These are phyloP conservation scores for mouse (Mus musculus) DNA, from an alignment of 2,113 vertebrate genomes.

Conservation along the genomic window GRCm39 chr15:85175001-85175500, in stretches of 20 bases:
- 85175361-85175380: not conserved
- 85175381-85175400: too few relatives aligned
- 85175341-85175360: not conserved
- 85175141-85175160: fast-evolving
- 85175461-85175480: not conserved
- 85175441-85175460: too few relatives aligned
- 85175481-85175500: not conserved
- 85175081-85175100: not conserved
- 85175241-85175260: too few relatives aligned
- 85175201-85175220: not conserved
- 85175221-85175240: not conserved
- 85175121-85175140: not conserved
- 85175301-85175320: not conserved
- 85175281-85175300: not conserved
- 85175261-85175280: not conserved
- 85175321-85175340: not conserved
- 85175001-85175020: fast-evolving
- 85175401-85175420: too few relatives aligned
- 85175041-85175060: fast-evolving
- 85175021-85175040: too few relatives aligned
- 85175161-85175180: not conserved
- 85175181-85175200: not conserved
- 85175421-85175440: too few relatives aligned
- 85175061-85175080: not conserved
- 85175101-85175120: not conserved